These are phyloP conservation scores for Atherinosoma microstoma DNA, from an alignment of 2,797 vertebrate genomes.

Conservation along the genomic window DNA sequence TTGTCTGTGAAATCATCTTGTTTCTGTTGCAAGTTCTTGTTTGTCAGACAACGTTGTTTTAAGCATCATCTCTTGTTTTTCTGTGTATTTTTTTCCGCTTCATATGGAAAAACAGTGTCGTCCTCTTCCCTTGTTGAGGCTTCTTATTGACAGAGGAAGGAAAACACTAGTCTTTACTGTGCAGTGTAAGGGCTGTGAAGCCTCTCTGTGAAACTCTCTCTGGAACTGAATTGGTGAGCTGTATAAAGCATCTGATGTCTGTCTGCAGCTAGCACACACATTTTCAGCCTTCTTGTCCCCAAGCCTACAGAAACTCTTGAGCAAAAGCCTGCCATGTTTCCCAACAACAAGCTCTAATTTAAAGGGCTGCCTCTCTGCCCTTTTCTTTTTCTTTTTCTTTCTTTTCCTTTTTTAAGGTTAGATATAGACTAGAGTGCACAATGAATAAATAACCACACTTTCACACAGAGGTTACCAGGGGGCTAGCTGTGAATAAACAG, in stretches of 20 bases:
- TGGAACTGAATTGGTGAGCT: conserved; percentile 66
- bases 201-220: conserved; percentile 50
- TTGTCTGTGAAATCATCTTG: conserved; percentile 40
- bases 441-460: conserved; percentile 74
- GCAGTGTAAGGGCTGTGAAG: conserved; percentile 41
- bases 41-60: conserved; percentile 52
- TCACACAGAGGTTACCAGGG: conserved; percentile 63
- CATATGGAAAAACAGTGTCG: conserved; percentile 40
- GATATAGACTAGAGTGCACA: conserved; percentile 62
- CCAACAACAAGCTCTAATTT: conserved; percentile 74
- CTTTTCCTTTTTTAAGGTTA: conserved; percentile 35
- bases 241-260: conserved; percentile 72
- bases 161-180: conserved; percentile 57
- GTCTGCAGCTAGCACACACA: conserved; percentile 46
- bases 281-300: conserved; percentile 68
- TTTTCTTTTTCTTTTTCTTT: conserved; percentile 35
- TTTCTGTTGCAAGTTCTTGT: conserved; percentile 27
- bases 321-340: conserved; percentile 56
- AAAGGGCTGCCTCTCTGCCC: conserved; percentile 54
- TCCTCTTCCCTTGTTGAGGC: conserved; percentile 33
- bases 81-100: conserved; percentile 34
- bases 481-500: conserved; percentile 59
- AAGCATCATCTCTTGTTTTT: conserved; percentile 42
- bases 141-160: conserved; percentile 54
- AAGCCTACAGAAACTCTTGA: conserved; percentile 71